Percentiles rank a stretch among this genome's conserved stretches.
Evolutionary conservation across 2,113 vertebrate genomes (phyloP).

Genomic region (Lophochroa leadbeateri): DNA sequence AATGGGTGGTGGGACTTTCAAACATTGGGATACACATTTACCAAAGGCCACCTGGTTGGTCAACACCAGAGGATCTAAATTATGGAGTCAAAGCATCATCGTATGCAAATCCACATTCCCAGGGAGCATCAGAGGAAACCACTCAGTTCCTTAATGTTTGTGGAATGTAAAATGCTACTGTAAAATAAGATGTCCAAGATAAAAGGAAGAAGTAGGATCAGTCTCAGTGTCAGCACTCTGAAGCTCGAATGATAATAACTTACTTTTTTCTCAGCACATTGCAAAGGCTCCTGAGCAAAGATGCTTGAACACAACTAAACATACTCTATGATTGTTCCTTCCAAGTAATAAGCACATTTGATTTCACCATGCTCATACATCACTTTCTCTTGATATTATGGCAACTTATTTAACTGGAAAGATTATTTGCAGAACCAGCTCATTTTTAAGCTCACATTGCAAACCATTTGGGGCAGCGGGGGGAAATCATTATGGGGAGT

Average conservation of each 20-base stretch:
- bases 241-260: neutral
- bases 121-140: neutral
- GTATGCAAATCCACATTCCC: neutral
- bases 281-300: neutral
- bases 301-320: neutral
- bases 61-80: too few relatives aligned
- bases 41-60: too few relatives aligned
- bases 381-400: neutral
- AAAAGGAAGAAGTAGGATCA: neutral
- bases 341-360: neutral
- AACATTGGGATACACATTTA: too few relatives aligned
- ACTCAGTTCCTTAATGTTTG: neutral
- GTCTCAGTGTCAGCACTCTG: neutral
- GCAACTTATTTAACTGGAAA: neutral
- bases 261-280: neutral
- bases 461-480: neutral
- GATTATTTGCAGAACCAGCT: neutral
- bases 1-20: too few relatives aligned
- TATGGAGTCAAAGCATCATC: fast-evolving
- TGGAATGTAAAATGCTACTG: neutral
- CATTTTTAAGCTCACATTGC: neutral
- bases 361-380: neutral
- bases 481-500: neutral
- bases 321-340: neutral
- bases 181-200: neutral